Percentiles rank a stretch among this genome's conserved stretches.
Evolutionary conservation across 1,140 invertebrate genomes (phyloP).

Genomic region (Leptinotarsa lineolata): DNA sequence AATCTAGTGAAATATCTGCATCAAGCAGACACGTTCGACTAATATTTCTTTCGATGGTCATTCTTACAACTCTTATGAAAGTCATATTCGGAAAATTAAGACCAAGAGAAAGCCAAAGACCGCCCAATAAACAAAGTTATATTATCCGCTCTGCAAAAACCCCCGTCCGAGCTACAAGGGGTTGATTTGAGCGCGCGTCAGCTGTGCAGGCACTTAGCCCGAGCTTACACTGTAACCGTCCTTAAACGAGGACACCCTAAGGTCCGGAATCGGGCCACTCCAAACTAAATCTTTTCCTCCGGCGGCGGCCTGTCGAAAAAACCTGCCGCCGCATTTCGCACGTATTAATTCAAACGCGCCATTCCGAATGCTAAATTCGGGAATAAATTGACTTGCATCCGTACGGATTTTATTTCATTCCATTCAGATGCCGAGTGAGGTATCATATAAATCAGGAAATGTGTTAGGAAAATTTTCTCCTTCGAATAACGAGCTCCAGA

Average conservation of each 20-base stretch:
- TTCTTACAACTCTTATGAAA: conserved; percentile 12
- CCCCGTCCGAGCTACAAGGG: conserved; percentile 30
- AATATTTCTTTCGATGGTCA: not conserved
- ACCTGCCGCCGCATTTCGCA: conserved; percentile 41
- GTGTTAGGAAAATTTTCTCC: conserved; percentile 31
- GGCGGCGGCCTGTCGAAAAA: conserved; percentile 41
- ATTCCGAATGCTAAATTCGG: conserved; percentile 37
- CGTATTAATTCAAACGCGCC: conserved; percentile 43
- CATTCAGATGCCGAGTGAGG: conserved; percentile 32
- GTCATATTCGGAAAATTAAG: conserved; percentile 13
- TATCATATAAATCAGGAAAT: conserved; percentile 33
- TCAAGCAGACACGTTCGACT: not conserved
- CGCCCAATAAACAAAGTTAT: conserved; percentile 20
- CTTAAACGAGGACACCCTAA: conserved; percentile 25
- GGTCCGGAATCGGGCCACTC: conserved; percentile 26
- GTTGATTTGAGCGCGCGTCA: conserved; percentile 38
- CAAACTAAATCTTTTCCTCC: conserved; percentile 35
- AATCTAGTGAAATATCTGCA: too few relatives aligned
- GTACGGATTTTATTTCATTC: conserved; percentile 26
- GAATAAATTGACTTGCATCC: conserved; percentile 33
- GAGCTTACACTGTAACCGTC: conserved; percentile 29
- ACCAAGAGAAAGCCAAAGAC: conserved; percentile 11
- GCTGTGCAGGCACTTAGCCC: conserved; percentile 39
- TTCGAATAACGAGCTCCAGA: conserved; percentile 17
- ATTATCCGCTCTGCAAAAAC: conserved; percentile 28